phyloP scores from a whole-genome alignment of 2,113 vertebrate species.

The Oncorhynchus clarkii region DNA sequence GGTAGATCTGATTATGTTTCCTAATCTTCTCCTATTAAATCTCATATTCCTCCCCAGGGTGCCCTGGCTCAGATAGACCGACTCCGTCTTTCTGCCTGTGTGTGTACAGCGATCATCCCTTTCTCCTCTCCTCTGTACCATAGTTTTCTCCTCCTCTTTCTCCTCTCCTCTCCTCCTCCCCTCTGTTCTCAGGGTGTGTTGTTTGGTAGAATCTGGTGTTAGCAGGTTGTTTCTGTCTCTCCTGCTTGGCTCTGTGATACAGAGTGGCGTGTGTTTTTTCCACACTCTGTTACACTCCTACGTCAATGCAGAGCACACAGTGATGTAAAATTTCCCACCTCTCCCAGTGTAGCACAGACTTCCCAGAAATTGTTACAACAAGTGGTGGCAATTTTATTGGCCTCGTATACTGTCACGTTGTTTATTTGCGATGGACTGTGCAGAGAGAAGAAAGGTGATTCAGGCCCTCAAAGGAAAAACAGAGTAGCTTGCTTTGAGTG shows the following conservation, averaged over 20 bases:
- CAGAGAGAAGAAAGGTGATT: neutral
- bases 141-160: neutral
- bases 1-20: constrained; percentile 36
- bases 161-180: neutral
- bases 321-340: constrained; percentile 68
- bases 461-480: neutral
- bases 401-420: neutral
- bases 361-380: constrained; percentile 32
- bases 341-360: constrained; percentile 18
- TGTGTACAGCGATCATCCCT: too few relatives aligned
- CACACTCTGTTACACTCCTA: constrained; percentile 15
- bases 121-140: too few relatives aligned
- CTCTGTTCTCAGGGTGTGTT: neutral
- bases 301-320: constrained; percentile 38
- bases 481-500: neutral
- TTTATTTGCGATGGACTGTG: neutral
- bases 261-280: constrained; percentile 14
- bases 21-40: constrained; percentile 30
- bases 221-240: neutral
- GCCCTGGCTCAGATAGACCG: constrained; percentile 12
- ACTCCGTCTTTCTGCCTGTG: constrained; percentile 1
- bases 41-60: constrained; percentile 7
- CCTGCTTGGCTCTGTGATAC: neutral
- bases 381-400: constrained; percentile 1
- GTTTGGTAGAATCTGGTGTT: neutral